Percentiles rank a stretch among this genome's conserved stretches.
These are phyloP conservation scores for Pseudoips prasinana DNA, from an alignment of 2,888 invertebrate species.

Conservation along the genomic window DNA sequence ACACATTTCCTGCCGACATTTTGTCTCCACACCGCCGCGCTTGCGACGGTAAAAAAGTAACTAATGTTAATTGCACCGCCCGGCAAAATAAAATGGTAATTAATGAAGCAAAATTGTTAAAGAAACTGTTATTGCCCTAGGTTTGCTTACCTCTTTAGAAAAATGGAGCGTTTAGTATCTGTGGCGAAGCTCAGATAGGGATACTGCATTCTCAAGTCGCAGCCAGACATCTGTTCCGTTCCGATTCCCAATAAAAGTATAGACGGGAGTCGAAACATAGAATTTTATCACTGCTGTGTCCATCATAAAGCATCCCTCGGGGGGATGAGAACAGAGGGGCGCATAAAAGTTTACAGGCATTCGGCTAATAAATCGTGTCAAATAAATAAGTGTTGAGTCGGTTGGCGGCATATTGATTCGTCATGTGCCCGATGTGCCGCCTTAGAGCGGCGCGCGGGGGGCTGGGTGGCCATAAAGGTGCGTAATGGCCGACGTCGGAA, in stretches of 20 bases:
- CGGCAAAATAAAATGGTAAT: constrained; percentile 66
- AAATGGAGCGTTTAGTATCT: constrained; percentile 26
- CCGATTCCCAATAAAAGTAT: constrained; percentile 63
- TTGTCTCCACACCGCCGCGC: constrained; percentile 59
- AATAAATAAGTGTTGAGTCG: constrained; percentile 82
- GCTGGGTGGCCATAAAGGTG: constrained; percentile 86
- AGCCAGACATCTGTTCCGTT: constrained; percentile 69
- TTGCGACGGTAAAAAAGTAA: constrained; percentile 58
- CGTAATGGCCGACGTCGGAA: constrained; percentile 88
- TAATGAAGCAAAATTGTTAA: constrained; percentile 63
- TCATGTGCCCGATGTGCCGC: constrained; percentile 81
- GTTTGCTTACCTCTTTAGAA: constrained; percentile 30
- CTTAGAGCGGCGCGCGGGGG: constrained; percentile 65
- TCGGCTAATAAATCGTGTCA: constrained; percentile 81
- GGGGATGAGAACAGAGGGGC: constrained; percentile 56
- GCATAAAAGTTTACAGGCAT: constrained; percentile 80
- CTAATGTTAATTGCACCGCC: constrained; percentile 69
- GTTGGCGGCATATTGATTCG: constrained; percentile 82
- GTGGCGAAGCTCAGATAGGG: constrained; percentile 18
- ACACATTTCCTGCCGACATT: constrained; percentile 74
- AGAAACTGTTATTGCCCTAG: constrained; percentile 54
- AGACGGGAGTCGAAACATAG: constrained; percentile 66
- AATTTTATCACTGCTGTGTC: constrained; percentile 73
- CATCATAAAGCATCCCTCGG: constrained; percentile 71
- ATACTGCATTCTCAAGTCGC: constrained; percentile 38